Conservation (phyloP, 2,113 vertebrate species). For the Engraulis encrasicolus region DNA sequence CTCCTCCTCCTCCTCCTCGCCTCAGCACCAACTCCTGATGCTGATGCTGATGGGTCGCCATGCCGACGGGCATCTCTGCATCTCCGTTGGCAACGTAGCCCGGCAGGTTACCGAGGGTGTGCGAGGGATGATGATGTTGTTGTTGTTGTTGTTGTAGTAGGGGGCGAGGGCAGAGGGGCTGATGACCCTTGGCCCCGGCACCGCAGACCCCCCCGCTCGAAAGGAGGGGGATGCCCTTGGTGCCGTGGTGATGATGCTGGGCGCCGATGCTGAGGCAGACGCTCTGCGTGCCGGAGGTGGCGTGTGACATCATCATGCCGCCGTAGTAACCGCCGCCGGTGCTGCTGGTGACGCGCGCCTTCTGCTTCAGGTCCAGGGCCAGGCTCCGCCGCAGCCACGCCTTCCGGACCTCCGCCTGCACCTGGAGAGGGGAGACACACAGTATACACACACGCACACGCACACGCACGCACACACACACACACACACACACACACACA, state of each 20-base stretch:
- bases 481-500: neutral
- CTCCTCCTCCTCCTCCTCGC: slow-evolving; percentile 35
- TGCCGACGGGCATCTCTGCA: slow-evolving; percentile 46
- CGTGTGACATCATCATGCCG: slow-evolving; percentile 80
- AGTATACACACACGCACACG: slow-evolving; percentile 78
- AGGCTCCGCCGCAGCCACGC: slow-evolving; percentile 79
- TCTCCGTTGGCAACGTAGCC: slow-evolving; percentile 50
- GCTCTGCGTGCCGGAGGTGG: slow-evolving; percentile 79
- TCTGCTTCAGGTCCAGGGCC: slow-evolving; percentile 77
- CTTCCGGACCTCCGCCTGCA: slow-evolving; percentile 83
- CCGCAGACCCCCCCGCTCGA: slow-evolving; percentile 31
- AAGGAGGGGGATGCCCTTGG: slow-evolving; percentile 59
- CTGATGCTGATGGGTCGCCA: too few relatives aligned
- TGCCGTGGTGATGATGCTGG: too few relatives aligned
- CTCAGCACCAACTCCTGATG: slow-evolving; percentile 44
- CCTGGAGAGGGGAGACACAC: too few relatives aligned
- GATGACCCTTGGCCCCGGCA: slow-evolving; percentile 38
- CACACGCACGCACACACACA: neutral
- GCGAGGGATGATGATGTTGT: too few relatives aligned
- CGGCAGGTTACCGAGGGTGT: slow-evolving; percentile 49
- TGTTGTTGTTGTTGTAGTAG: too few relatives aligned
- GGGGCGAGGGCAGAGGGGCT: slow-evolving; percentile 47
- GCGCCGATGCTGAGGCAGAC: slow-evolving; percentile 68
- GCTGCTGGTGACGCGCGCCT: slow-evolving; percentile 76
- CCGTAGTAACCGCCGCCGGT: slow-evolving; percentile 77